Evolutionary conservation across 2,888 invertebrate species (phyloP).

Genomic region (Scaptomyza flava): DNA sequence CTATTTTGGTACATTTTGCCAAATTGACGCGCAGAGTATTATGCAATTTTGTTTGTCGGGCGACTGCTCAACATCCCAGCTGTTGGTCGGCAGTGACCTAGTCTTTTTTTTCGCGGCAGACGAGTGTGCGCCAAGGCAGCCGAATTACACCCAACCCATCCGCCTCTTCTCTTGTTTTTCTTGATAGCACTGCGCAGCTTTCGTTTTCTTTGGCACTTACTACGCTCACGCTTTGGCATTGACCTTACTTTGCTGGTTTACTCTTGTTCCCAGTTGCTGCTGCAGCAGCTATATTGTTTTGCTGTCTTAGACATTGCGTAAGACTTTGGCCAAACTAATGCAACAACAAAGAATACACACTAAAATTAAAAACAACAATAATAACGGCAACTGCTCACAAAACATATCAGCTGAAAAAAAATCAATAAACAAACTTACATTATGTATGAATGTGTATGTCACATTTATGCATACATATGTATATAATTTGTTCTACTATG

Average conservation of each 20-base stretch:
- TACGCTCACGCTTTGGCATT: slow-evolving; percentile 67
- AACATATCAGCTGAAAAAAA: slow-evolving; percentile 57
- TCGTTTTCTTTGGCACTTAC: slow-evolving; percentile 58
- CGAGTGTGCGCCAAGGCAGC: slow-evolving; percentile 56
- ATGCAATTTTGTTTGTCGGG: slow-evolving; percentile 55
- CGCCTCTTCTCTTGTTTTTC: background rate
- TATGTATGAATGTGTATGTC: background rate
- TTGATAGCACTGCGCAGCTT: slow-evolving; percentile 57
- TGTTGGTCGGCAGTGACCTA: slow-evolving; percentile 70
- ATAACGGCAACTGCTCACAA: slow-evolving; percentile 12
- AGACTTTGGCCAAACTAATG: slow-evolving; percentile 26
- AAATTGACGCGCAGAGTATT: slow-evolving; percentile 31
- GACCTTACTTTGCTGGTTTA: slow-evolving; percentile 58
- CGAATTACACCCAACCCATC: slow-evolving; percentile 3
- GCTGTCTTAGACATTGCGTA: slow-evolving; percentile 56
- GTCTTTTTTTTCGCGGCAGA: slow-evolving; percentile 56
- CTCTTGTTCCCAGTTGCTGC: slow-evolving; percentile 15
- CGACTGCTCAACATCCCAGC: slow-evolving; percentile 52
- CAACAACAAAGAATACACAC: background rate
- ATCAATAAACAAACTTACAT: slow-evolving; percentile 51
- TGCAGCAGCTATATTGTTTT: slow-evolving; percentile 39
- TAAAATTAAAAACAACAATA: slow-evolving; percentile 7
- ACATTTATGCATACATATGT: background rate
- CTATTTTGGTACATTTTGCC: slow-evolving; percentile 30
- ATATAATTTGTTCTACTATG: background rate